A percentile compares a stretch with the other conserved stretches of the same genome.
Evolutionary conservation across 2,888 invertebrate genomes (phyloP).

Genomic region (Cheiracanthium punctorium): DNA sequence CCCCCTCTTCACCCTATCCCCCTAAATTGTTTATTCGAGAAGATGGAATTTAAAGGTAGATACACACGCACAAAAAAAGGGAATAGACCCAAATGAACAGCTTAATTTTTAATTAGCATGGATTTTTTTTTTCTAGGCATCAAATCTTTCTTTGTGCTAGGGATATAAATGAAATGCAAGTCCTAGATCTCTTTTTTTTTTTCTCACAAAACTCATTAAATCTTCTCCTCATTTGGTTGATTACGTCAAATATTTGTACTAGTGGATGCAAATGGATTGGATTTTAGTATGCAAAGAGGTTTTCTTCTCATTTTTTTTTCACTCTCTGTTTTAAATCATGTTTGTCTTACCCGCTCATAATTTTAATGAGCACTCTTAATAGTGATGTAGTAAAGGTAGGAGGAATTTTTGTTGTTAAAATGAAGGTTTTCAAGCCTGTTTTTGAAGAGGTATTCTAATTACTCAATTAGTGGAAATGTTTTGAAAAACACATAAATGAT

Average conservation of each 20-base stretch:
- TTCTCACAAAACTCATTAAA: constrained; percentile 53
- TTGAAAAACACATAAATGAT: not conserved
- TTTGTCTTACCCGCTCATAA: constrained; percentile 57
- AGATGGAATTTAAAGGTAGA: constrained; percentile 53
- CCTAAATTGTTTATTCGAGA: constrained; percentile 58
- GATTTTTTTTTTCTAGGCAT: constrained; percentile 26
- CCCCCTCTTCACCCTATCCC: not conserved
- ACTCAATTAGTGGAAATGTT: not conserved
- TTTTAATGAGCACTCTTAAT: constrained; percentile 47
- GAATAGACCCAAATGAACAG: constrained; percentile 62
- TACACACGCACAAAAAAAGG: constrained; percentile 23
- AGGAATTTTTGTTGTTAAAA: not conserved
- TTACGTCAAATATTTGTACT: constrained; percentile 60
- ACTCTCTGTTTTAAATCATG: constrained; percentile 24
- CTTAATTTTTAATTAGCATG: constrained; percentile 68
- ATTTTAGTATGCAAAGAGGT: constrained; percentile 35
- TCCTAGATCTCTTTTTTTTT: constrained; percentile 19
- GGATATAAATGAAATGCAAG: constrained; percentile 43
- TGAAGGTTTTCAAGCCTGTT: not conserved
- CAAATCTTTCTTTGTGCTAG: constrained; percentile 21
- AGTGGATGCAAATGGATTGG: constrained; percentile 60
- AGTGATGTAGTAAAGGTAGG: not conserved
- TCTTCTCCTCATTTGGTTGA: constrained; percentile 53
- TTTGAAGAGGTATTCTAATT: not conserved
- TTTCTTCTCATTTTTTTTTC: constrained; percentile 8